Evolutionary conservation across 2,797 vertebrate genomes (phyloP).

Genomic region (Naso thynnoides): DNA sequence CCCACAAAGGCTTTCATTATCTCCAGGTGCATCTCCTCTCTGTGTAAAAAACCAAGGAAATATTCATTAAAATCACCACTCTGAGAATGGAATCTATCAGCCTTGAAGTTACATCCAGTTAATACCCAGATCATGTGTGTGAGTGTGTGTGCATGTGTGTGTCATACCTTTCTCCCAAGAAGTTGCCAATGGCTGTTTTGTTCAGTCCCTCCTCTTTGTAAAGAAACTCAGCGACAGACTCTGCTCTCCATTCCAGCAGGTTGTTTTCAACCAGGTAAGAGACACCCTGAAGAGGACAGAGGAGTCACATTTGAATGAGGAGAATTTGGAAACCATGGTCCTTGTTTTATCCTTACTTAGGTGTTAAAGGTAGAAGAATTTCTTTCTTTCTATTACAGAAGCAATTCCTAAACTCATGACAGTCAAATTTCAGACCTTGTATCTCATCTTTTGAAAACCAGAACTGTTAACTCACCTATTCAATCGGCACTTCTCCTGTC

Average conservation of each 20-base stretch:
- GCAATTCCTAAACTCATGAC: too few species aligned
- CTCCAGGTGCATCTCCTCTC: constrained; percentile 88
- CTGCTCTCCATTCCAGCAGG: constrained; percentile 83
- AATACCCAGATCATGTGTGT: background rate
- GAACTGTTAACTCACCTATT: too few species aligned
- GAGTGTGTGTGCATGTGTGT: too few species aligned
- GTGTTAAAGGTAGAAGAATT: too few species aligned
- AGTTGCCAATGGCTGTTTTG: constrained; percentile 94
- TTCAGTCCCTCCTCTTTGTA: constrained; percentile 95
- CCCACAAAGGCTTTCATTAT: constrained; percentile 91
- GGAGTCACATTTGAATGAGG: background rate
- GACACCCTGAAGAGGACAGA: constrained; percentile 83
- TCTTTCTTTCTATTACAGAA: too few species aligned
- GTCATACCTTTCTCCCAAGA: constrained; percentile 89
- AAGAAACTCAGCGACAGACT: constrained; percentile 90
- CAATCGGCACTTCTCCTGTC: too few species aligned
- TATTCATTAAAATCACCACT: background rate
- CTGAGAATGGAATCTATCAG: background rate
- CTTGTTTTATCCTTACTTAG: too few species aligned
- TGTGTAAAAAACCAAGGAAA: constrained; percentile 53
- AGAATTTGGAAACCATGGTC: background rate
- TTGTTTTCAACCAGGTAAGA: constrained; percentile 87
- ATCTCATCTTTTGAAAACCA: too few species aligned
- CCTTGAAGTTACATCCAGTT: background rate
- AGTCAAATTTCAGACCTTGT: too few species aligned